phyloP scores from a whole-genome alignment of 2,888 invertebrate genomes.

The Amphipyra berbera region DNA sequence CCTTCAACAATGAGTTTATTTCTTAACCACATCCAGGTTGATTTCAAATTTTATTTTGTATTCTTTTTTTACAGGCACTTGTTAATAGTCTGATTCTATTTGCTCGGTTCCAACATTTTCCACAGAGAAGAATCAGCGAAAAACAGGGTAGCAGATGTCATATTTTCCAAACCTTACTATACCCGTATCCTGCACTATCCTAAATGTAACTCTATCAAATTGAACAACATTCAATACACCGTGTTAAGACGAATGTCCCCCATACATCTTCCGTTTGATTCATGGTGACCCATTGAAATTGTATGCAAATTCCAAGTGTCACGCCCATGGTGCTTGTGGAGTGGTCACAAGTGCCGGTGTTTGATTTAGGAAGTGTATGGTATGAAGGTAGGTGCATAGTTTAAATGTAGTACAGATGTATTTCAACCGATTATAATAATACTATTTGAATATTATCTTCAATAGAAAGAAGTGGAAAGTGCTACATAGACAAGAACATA shows the following conservation, averaged over 20 bases:
- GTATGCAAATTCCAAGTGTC: slow-evolving; percentile 82
- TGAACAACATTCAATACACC: slow-evolving; percentile 60
- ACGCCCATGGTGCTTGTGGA: slow-evolving; percentile 69
- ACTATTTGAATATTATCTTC: too few relatives aligned
- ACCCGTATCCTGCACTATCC: slow-evolving; percentile 1
- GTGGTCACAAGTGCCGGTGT: slow-evolving; percentile 61
- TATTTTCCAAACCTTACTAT: neutral
- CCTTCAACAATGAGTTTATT: too few relatives aligned
- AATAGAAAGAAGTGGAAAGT: too few relatives aligned
- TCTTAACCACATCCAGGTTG: too few relatives aligned
- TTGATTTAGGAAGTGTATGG: slow-evolving; percentile 64
- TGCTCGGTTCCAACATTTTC: too few relatives aligned
- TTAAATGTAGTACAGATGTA: slow-evolving; percentile 10
- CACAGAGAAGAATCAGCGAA: too few relatives aligned
- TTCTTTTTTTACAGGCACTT: too few relatives aligned
- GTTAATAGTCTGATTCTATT: too few relatives aligned
- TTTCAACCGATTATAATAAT: neutral
- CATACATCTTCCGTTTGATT: slow-evolving; percentile 70
- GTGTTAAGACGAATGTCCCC: slow-evolving; percentile 65
- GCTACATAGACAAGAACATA: too few relatives aligned
- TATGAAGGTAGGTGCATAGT: neutral
- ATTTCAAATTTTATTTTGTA: too few relatives aligned
- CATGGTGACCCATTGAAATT: slow-evolving; percentile 68
- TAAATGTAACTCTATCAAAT: slow-evolving; percentile 40
- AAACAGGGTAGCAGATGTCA: neutral